Conservation (phyloP, 2,888 invertebrate genomes). For the Drosophila mercatorum region DNA sequence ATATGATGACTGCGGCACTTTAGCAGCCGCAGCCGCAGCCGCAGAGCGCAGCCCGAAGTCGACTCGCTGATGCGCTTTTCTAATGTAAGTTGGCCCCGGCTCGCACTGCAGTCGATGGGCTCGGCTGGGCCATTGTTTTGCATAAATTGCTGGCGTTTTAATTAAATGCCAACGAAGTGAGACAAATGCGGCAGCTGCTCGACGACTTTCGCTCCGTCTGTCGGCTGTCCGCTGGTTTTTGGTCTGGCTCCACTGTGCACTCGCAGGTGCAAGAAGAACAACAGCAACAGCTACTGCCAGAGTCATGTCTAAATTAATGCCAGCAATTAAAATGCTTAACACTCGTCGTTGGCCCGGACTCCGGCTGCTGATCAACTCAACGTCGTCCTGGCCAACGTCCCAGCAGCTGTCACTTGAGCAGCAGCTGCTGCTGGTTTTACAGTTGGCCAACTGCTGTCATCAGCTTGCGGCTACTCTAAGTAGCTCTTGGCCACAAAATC, state of each 20-base stretch:
- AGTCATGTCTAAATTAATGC: constrained; percentile 68
- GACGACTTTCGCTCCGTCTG: constrained; percentile 3
- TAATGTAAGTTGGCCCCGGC: too few species aligned
- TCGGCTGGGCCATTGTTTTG: constrained; percentile 20
- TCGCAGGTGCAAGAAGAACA: constrained; percentile 26
- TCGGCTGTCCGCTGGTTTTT: not conserved
- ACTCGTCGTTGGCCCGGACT: constrained; percentile 51
- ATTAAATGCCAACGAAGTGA: constrained; percentile 68
- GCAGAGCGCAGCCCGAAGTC: not conserved
- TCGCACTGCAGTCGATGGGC: too few species aligned
- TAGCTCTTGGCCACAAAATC: constrained; percentile 57
- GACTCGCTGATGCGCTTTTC: not conserved
- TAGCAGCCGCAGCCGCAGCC: not conserved
- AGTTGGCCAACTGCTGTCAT: constrained; percentile 59
- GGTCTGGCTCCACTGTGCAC: constrained; percentile 2
- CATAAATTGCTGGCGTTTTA: constrained; percentile 58
- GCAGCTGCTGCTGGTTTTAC: constrained; percentile 27
- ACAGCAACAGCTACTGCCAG: constrained; percentile 28
- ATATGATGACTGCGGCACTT: constrained; percentile 68
- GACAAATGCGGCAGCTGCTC: constrained; percentile 39
- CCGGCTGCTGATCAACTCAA: constrained; percentile 45
- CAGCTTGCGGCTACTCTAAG: constrained; percentile 66
- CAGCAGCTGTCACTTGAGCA: not conserved
- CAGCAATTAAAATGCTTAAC: constrained; percentile 75
- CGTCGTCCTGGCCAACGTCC: not conserved